phyloP scores from a whole-genome alignment of 92 coral and sea anemone genomes.

The Pocillopora meandrina region DNA sequence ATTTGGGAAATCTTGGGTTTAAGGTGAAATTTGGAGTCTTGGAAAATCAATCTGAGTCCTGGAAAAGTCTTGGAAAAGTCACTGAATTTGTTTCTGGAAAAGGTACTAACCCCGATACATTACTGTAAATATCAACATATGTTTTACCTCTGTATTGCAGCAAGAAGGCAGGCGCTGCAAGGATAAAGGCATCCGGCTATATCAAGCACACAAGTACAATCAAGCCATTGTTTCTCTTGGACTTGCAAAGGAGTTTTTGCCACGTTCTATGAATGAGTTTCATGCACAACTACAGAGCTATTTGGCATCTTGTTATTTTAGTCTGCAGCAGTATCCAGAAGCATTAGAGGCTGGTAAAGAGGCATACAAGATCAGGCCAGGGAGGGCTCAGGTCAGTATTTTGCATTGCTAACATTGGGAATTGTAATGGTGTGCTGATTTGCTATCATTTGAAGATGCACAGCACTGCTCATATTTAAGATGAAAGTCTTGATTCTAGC shows the following conservation, averaged over 20 bases:
- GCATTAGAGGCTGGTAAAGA: conserved; percentile 73
- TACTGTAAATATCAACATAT: not conserved
- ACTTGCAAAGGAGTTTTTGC: conserved; percentile 60
- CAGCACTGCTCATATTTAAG: not conserved
- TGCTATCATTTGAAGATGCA: not conserved
- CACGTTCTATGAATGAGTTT: conserved; percentile 29
- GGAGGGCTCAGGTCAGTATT: conserved; percentile 51
- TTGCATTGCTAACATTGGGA: not conserved
- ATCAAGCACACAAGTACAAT: conserved; percentile 24
- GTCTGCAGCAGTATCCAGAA: conserved; percentile 46
- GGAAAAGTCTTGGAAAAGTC: not conserved
- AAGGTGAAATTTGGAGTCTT: too few species aligned
- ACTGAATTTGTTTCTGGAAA: too few species aligned
- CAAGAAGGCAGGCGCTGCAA: conserved; percentile 44
- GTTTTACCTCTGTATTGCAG: not conserved
- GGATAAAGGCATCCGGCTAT: conserved; percentile 39
- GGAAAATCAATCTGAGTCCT: too few species aligned
- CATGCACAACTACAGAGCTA: conserved; percentile 49
- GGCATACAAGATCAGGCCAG: conserved; percentile 49
- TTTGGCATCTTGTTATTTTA: conserved; percentile 59
- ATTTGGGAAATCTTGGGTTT: too few species aligned
- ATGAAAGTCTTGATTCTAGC: too few species aligned
- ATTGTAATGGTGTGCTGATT: too few species aligned
- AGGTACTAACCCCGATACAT: not conserved
- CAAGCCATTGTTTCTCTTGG: conserved; percentile 44